Evolutionary conservation across 1,140 invertebrate species (phyloP).

Genomic region (Drosophila fuyamai): DNA sequence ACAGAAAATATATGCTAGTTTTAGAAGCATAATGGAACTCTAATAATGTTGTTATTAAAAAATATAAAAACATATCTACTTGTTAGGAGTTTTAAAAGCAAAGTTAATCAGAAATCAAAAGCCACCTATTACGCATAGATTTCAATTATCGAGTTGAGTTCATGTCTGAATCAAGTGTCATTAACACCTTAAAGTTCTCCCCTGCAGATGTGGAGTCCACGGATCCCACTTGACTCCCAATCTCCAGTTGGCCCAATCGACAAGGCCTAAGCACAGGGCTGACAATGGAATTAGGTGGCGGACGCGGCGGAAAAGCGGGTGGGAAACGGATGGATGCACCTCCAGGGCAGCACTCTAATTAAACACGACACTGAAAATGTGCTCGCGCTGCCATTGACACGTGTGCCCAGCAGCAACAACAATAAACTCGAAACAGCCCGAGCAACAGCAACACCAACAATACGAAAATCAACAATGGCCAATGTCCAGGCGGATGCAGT

Average conservation of each 20-base stretch:
- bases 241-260: constrained; percentile 21
- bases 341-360: constrained; percentile 72
- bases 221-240: constrained; percentile 16
- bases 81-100: no score
- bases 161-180: constrained; percentile 17
- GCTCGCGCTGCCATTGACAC: constrained; percentile 73
- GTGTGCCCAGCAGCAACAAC: constrained; percentile 53
- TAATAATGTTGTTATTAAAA: no score
- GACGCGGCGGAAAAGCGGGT: constrained; percentile 16
- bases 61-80: no score
- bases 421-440: background rate
- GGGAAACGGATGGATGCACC: constrained; percentile 57
- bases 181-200: constrained; percentile 31
- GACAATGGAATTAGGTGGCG: constrained; percentile 33
- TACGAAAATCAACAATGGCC: constrained; percentile 61
- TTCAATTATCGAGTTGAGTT: background rate
- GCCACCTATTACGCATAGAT: no score
- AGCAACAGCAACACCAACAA: constrained; percentile 33
- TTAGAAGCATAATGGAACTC: background rate
- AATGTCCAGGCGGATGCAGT: constrained; percentile 70
- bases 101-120: background rate
- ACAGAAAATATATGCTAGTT: background rate
- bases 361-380: constrained; percentile 80
- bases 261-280: constrained; percentile 18
- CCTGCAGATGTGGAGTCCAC: background rate